Base-by-base conservation (phyloP, 1,140 invertebrate genomes). In the Rhopalosiphum padi region DNA sequence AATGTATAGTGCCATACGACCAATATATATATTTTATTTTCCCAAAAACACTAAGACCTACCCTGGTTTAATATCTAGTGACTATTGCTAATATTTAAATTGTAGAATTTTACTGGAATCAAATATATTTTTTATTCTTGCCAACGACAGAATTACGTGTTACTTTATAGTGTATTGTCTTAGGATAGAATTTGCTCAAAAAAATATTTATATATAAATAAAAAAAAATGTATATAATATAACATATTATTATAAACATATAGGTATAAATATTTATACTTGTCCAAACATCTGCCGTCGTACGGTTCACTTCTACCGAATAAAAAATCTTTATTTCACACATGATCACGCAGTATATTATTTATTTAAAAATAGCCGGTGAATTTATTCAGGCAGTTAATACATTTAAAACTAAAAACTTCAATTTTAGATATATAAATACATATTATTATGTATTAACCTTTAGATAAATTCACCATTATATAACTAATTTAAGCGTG, bases 331-430 rank as follows among this genome's bases (percentile, higher is more conserved):
- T 88, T 46, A 48, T 88, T 88, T 88, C 46, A 88, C 46, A 88
- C 86, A 88, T 88, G 86, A 88, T 88, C 86, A 88, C 86, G 30
- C 30, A 48, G 25, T 48, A 21, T 88, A 88, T 48, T 46, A 30
- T 88, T 48, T 88, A 88, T 88, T 88, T 48, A 51, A 88, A 87
- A 48, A 88, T 88, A 88, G 86, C 46, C 86, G 18, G 43, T 48
- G 86, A 48, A 35, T 88, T 88, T 88, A n/a, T 88, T 88, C 37
- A 46, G 86, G 22, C 35, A 37, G 15, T n/a, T 18, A 15, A 77
- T 77, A 77, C n/a, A 77, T 77, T 77, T n/a, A 77, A 22, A 77
- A n/a, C 60, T 15, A 77, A 77, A 77, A 77, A 77, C n/a, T 77
- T 77, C 60, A 35, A n/a, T 21, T 77, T n/a, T 5, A 77, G n/a